Evolutionary conservation across 2,797 vertebrate genomes (phyloP).

Genomic region (Hypotaenidia philippensis): DNA sequence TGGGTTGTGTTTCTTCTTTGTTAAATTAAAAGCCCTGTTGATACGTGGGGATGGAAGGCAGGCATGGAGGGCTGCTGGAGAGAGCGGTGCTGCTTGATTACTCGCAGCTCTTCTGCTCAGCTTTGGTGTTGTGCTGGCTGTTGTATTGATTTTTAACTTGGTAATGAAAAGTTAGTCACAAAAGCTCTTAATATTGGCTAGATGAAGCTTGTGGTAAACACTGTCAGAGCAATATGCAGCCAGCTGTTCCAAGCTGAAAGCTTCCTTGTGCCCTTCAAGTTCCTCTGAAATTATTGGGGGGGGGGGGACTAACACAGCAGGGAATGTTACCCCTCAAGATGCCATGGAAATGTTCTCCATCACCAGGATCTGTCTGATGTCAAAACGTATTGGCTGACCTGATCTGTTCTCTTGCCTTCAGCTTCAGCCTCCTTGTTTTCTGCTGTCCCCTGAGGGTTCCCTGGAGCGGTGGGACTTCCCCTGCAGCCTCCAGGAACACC

Average conservation of each 20-base stretch:
- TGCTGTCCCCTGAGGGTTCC: not conserved
- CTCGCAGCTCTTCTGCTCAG: not conserved
- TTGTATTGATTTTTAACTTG: not conserved
- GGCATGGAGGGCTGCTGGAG: not conserved
- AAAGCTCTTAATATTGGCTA: not conserved
- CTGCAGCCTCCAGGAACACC: not conserved
- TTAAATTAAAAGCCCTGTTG: constrained; percentile 16
- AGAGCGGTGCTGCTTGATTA: not conserved
- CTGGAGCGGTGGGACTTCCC: not conserved
- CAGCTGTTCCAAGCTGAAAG: not conserved
- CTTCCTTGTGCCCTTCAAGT: not conserved
- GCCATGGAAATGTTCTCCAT: not conserved
- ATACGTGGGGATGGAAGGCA: constrained; percentile 14
- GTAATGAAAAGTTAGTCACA: constrained; percentile 10
- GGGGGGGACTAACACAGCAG: not conserved
- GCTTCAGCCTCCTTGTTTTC: not conserved
- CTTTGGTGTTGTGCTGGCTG: not conserved
- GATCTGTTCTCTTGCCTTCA: not conserved
- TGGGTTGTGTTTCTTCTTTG: not conserved
- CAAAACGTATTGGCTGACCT: not conserved
- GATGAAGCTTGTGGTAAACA: not conserved
- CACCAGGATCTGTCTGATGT: too few relatives aligned
- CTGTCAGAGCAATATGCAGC: not conserved
- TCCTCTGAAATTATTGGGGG: not conserved
- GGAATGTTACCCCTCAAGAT: not conserved